Evolutionary conservation across 2,797 vertebrate species (phyloP).

Genomic region (Neopelma chrysocephalum): DNA sequence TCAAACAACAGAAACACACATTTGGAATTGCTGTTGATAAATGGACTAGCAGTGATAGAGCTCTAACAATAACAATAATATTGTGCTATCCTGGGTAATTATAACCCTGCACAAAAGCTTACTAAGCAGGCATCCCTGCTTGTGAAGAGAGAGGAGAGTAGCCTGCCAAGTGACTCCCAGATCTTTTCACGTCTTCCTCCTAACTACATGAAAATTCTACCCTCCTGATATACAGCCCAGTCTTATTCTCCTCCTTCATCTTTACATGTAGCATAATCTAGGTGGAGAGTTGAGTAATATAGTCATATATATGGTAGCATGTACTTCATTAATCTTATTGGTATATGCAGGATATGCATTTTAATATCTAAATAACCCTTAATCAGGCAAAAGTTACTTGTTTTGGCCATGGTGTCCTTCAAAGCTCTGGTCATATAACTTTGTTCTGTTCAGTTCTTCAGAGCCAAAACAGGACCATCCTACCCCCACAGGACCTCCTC

Average conservation of each 20-base stretch:
- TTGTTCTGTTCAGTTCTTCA: neutral
- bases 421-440: neutral
- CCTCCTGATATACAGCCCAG: neutral
- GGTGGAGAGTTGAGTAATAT: neutral
- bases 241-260: neutral
- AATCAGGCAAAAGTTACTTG: neutral
- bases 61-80: neutral
- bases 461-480: neutral
- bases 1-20: neutral
- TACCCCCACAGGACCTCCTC: neutral
- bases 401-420: neutral
- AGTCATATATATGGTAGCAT: neutral
- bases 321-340: neutral
- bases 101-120: neutral
- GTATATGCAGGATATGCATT: neutral
- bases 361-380: neutral
- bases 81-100: neutral
- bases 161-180: neutral
- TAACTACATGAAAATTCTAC: neutral
- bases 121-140: neutral
- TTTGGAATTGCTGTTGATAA: neutral
- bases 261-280: neutral
- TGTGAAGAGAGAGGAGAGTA: neutral
- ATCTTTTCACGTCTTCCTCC: neutral
- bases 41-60: neutral